phyloP scores from a whole-genome alignment of 2,888 invertebrate species.

The Eristalis tenax region DNA sequence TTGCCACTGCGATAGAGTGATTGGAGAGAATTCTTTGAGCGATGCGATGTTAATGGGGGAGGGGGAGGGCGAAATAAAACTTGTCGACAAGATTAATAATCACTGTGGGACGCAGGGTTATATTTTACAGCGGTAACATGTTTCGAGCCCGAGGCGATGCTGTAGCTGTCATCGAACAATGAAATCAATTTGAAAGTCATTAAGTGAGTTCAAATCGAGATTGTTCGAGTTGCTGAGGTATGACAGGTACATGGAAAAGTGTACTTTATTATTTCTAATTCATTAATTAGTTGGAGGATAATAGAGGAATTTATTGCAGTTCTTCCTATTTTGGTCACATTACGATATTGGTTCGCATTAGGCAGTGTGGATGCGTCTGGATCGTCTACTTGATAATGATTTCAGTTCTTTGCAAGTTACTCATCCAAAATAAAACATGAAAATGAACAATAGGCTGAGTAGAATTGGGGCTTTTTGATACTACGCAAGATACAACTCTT shows the following conservation, averaged over 20 bases:
- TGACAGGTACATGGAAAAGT: constrained; percentile 10
- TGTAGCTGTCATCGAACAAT: constrained; percentile 66
- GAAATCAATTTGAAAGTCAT: constrained; percentile 55
- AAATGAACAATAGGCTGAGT: no score
- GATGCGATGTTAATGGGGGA: not conserved
- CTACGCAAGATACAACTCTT: no score
- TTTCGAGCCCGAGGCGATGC: constrained; percentile 35
- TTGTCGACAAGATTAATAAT: constrained; percentile 64
- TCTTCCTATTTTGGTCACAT: no score
- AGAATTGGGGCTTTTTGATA: no score
- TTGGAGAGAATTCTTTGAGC: constrained; percentile 38
- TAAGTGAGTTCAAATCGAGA: constrained; percentile 10
- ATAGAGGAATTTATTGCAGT: no score
- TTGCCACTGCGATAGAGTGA: constrained; percentile 19
- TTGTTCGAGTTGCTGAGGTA: constrained; percentile 25
- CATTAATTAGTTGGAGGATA: not conserved
- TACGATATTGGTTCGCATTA: no score
- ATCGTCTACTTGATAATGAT: no score
- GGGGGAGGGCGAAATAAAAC: not conserved
- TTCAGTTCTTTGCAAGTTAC: no score
- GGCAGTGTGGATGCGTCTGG: no score
- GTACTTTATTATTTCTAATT: not conserved
- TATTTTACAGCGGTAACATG: constrained; percentile 66
- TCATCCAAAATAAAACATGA: no score
- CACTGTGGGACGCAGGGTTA: constrained; percentile 42